Base-by-base conservation (phyloP, 2,888 invertebrate species). In the Drosophila buzzatii region DNA sequence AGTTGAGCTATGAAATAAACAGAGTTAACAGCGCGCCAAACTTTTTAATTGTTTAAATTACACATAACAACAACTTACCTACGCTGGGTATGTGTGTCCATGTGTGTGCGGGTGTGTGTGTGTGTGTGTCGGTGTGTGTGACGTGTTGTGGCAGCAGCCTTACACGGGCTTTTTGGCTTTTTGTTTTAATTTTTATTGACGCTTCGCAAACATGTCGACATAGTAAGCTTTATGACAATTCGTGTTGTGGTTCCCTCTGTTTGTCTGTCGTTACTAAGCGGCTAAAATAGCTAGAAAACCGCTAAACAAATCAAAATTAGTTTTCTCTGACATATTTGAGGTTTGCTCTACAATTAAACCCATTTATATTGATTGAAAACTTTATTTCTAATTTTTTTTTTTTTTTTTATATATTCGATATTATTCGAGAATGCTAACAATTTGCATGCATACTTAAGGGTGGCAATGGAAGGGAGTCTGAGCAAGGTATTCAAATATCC, bases 11-110 rank as follows among this genome's bases (percentile, higher is more conserved):
- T 70, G 71, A 82, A 79, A 79, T 70, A 70, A 70, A 70, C 67
- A 73, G 63, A 70, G 69, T 70, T 74, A 72, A 64, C 68, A 67
- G 47, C 66, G 79, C 60, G 68, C 39, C 67, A 66, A 85, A 85
- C 77, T 85, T 85, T 85, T 77, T 85, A 88, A 85, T 85, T 85
- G 85, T 85, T 85, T 80, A 62, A 88, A 88, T 77, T 81, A 73
- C 71, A 87, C 67, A 75, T 61, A 65, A 73, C 69, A 62, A 74
- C 67, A 72, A 73, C 68, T 70, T 57, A 79, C 65, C 65, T 76
- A 66, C 41, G 14, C 18, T 56, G 31, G 10, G 27, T 37, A 9
- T 37, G 56, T 55, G 20, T 44, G 39, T 49, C 8, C 39, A 64
- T 49, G 45, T 39, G 31, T 23, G 39, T 39, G n/a, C 6, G 33